phyloP scores from a whole-genome alignment of 2,888 invertebrate genomes.

The Xestia ashworthii region DNA sequence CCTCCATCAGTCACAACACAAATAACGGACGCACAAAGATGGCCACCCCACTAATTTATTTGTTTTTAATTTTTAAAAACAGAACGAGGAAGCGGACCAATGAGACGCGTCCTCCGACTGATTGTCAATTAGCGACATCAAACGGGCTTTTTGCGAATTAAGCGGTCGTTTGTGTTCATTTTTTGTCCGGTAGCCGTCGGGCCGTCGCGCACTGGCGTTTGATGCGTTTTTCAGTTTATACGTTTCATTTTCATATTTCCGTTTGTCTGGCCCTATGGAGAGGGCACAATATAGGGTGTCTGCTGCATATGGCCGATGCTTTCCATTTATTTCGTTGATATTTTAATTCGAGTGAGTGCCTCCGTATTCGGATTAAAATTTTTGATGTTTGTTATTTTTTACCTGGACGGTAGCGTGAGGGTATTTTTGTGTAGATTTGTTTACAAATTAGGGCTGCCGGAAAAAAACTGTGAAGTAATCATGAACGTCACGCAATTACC shows the following conservation, averaged over 20 bases:
- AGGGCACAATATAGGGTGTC: conserved; percentile 77
- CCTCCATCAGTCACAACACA: conserved; percentile 49
- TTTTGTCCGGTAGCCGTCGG: conserved; percentile 84
- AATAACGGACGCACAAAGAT: conserved; percentile 76
- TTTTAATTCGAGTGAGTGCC: conserved; percentile 84
- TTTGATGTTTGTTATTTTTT: conserved; percentile 31
- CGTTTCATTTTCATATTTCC: conserved; percentile 90
- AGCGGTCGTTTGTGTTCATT: conserved; percentile 89
- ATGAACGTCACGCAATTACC: background rate
- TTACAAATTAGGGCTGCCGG: background rate
- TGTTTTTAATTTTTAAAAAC: conserved; percentile 90
- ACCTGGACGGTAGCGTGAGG: background rate
- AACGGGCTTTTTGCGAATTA: conserved; percentile 91
- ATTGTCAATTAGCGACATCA: conserved; percentile 91
- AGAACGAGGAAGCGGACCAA: conserved; percentile 87
- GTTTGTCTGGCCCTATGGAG: conserved; percentile 84
- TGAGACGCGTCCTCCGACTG: conserved; percentile 89
- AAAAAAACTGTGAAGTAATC: conserved; percentile 8
- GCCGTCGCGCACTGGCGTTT: conserved; percentile 81
- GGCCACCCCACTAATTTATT: conserved; percentile 85
- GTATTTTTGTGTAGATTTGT: background rate
- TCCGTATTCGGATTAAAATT: conserved; percentile 64
- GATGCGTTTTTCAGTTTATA: conserved; percentile 89
- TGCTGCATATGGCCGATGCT: conserved; percentile 71
- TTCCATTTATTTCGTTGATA: conserved; percentile 75